Base-by-base conservation (phyloP, 1,140 invertebrate genomes). In the Propsilocerus akamusi region DNA sequence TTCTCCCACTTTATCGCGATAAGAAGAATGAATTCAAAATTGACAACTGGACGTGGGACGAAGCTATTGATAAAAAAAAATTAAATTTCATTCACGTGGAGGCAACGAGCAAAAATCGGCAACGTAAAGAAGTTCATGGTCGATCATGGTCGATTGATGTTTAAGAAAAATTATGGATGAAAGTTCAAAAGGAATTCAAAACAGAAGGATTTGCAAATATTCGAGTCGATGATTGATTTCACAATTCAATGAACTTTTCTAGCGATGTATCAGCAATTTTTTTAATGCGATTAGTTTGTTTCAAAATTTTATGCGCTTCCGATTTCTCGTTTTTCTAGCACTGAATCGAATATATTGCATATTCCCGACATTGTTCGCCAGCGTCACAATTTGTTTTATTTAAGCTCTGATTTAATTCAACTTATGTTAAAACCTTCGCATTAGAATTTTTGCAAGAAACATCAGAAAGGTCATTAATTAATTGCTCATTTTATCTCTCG, bases 241-340 rank as follows among this genome's bases (percentile, higher is more conserved):
- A 41, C 34, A 41, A 41, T 20, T 41, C 34, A 41, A 41, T 41
- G 34, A 14, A 41, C 34, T 20, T 41, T 41, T 41, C 17, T 41
- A 20, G 14, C 34, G n/a, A 14, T 41, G 17, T 20, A 41, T 41
- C 34, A 20, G 10, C 34, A 20, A 41, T 41, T 14, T 41, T n/a
- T 41, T 41, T 20, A 41, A 41, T n/a, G 14, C 34, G 14, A 41
- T 41, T 41, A 20, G 34, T 41, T 4, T 17, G 34, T 41, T 17
- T 41, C 5, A 17, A 20, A 4, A 37, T 7, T 20, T 41, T 41
- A 20, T 20, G 22, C 14, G 22, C 3, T 6, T 14, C n/a, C 34
- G 17, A 41, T 41, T 41, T 41, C 28, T n/a, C 12, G 22, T 10
- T 37, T 12, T 41, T 41, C 34, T 17, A 41, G 10, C 22, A 20